Evolutionary conservation across 2,113 vertebrate species (phyloP).

Genomic region (Paradoxurus hermaphroditus): DNA sequence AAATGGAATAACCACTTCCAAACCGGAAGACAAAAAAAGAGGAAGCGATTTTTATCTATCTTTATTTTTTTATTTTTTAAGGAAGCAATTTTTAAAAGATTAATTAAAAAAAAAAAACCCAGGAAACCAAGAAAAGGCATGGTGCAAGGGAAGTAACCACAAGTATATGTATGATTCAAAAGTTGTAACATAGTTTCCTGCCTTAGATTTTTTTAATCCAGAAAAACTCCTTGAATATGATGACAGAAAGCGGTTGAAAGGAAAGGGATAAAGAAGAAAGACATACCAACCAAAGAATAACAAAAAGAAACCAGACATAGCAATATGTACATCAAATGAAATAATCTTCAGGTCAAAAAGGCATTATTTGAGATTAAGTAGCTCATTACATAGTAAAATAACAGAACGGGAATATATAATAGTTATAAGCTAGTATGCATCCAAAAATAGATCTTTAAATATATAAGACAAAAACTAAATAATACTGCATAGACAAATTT

Average conservation of each 20-base stretch:
- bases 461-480: background rate
- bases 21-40: background rate
- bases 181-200: background rate
- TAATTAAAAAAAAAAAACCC: background rate
- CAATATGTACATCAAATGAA: slow-evolving; percentile 20
- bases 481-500: background rate
- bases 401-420: background rate
- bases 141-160: slow-evolving; percentile 12
- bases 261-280: background rate
- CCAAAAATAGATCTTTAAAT: background rate
- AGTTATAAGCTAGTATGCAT: background rate
- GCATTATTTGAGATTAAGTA: slow-evolving; percentile 24
- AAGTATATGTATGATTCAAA: slow-evolving; percentile 15
- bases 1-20: background rate
- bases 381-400: background rate
- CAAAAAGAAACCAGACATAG: background rate
- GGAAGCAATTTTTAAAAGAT: background rate
- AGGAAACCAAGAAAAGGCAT: slow-evolving; percentile 1
- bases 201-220: background rate
- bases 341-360: slow-evolving; percentile 10
- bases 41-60: background rate
- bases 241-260: background rate
- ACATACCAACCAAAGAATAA: background rate
- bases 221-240: background rate
- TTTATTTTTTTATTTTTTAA: background rate